Percentiles rank a stretch among this genome's conserved stretches.
phyloP scores from a whole-genome alignment of 2,113 vertebrate genomes.

The Lophotis ruficrista region DNA sequence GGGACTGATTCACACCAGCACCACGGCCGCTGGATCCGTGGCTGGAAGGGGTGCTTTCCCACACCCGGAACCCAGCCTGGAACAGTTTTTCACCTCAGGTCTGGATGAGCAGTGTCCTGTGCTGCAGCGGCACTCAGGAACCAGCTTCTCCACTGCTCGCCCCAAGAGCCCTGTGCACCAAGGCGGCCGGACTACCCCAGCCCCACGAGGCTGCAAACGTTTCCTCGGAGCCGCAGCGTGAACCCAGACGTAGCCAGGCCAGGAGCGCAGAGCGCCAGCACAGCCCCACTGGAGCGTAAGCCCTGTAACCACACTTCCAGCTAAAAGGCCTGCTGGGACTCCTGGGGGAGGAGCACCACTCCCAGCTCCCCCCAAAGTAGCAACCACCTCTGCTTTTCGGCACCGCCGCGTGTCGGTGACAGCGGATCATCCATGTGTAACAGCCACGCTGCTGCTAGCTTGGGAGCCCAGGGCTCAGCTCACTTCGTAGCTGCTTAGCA shows the following conservation, averaged over 20 bases:
- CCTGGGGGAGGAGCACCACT: background rate
- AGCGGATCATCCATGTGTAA: background rate
- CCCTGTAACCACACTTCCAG: background rate
- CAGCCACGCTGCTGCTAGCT: background rate
- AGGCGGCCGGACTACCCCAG: rapidly evolving
- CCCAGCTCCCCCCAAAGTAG: background rate
- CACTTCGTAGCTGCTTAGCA: background rate
- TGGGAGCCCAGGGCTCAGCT: background rate
- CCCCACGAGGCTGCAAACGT: background rate
- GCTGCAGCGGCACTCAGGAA: background rate
- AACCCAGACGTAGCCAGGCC: background rate
- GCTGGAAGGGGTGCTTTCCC: background rate
- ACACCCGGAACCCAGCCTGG: background rate
- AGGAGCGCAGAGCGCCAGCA: background rate
- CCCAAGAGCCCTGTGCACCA: background rate
- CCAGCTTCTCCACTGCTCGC: background rate
- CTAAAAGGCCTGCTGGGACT: background rate
- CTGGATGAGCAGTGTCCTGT: background rate
- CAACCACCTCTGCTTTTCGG: background rate
- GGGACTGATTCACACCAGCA: background rate
- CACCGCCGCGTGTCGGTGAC: background rate
- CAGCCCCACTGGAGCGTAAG: background rate
- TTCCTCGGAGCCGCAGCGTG: rapidly evolving
- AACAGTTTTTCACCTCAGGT: background rate
- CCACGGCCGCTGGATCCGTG: rapidly evolving